Evolutionary conservation across 2,113 vertebrate species (phyloP).

Genomic region (Aptenodytes forsteri): DNA sequence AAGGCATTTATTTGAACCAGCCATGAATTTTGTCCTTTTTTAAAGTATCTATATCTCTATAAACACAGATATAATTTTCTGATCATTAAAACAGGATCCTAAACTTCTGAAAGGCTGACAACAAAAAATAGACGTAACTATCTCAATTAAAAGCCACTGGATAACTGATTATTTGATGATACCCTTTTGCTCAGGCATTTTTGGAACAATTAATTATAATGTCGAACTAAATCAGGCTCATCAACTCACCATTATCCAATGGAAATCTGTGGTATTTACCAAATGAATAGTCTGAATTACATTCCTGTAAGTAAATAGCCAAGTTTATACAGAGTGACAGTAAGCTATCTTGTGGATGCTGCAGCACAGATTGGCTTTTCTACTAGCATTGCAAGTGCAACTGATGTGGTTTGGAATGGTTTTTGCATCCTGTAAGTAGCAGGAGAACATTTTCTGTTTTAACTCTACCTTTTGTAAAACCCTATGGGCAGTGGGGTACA

Average conservation of each 20-base stretch:
- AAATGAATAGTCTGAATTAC: conserved; percentile 35
- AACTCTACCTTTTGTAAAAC: neutral
- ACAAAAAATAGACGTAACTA: neutral
- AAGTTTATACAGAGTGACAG: conserved; percentile 6
- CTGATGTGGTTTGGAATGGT: neutral
- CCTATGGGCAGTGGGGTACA: neutral
- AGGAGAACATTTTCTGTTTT: neutral
- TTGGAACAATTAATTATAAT: conserved; percentile 46
- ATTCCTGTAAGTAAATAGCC: conserved; percentile 51
- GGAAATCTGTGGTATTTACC: conserved; percentile 64
- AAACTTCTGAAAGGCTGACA: conserved; percentile 11
- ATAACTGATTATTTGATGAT: conserved; percentile 46
- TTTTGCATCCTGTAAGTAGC: neutral
- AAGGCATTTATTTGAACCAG: neutral
- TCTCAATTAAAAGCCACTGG: conserved; percentile 42
- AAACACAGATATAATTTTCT: neutral
- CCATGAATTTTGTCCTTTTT: neutral
- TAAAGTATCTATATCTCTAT: neutral
- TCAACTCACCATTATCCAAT: conserved; percentile 48
- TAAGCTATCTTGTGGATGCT: neutral
- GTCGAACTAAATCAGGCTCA: conserved; percentile 47
- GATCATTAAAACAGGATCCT: neutral
- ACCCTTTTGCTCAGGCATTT: conserved; percentile 20
- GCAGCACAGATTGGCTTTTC: neutral
- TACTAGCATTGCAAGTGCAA: neutral